phyloP scores from a whole-genome alignment of 2,797 vertebrate species.

The Periparus ater region DNA sequence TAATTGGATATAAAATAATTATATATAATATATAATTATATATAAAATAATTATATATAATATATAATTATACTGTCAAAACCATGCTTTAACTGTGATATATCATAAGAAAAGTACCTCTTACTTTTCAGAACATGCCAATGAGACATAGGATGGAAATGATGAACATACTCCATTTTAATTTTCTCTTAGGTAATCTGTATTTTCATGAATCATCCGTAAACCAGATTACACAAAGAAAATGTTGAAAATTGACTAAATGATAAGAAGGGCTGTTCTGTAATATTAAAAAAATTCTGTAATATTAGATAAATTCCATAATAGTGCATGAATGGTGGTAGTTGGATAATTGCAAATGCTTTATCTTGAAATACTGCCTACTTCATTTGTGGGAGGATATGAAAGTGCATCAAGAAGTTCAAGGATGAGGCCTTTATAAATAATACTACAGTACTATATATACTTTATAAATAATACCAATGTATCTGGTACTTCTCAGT shows the following conservation, averaged over 20 bases:
- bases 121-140: background rate
- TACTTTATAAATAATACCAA: too few species aligned
- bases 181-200: background rate
- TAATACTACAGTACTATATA: background rate
- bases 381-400: background rate
- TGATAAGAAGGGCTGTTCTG: background rate
- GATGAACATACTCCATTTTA: background rate
- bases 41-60: too few species aligned
- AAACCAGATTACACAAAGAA: background rate
- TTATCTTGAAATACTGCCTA: background rate
- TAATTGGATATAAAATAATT: too few species aligned
- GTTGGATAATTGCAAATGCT: background rate
- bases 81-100: background rate
- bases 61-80: background rate
- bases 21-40: too few species aligned
- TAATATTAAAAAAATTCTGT: background rate
- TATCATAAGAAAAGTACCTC: background rate
- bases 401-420: background rate
- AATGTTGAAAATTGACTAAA: background rate
- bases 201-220: background rate
- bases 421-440: background rate
- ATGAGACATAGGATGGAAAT: background rate
- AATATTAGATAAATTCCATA: background rate
- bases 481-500: background rate
- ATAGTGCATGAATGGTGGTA: background rate